These are phyloP conservation scores for Neoitamus cyanurus DNA, from an alignment of 2,888 invertebrate genomes.

Conservation along the genomic window DNA sequence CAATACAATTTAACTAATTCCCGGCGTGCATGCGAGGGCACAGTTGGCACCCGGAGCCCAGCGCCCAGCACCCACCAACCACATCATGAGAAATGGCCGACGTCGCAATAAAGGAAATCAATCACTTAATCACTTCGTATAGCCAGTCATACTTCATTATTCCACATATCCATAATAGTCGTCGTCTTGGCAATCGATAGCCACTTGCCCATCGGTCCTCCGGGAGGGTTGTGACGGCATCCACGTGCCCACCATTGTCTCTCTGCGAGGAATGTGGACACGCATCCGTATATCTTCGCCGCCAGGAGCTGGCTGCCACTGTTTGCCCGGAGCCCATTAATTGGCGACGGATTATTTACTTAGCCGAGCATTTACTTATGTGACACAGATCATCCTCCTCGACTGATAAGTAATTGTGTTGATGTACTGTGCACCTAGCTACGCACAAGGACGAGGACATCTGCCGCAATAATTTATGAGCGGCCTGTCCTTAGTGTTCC, in stretches of 20 bases:
- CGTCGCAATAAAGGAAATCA: conserved; percentile 13
- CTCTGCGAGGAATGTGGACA: conserved; percentile 6
- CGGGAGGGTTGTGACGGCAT: neutral
- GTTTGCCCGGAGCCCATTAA: conserved; percentile 27
- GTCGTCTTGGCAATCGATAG: conserved; percentile 15
- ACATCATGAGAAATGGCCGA: neutral
- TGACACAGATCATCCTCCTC: conserved; percentile 37
- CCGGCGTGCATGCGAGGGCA: neutral
- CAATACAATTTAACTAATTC: conserved; percentile 44
- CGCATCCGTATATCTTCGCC: conserved; percentile 10
- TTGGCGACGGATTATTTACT: conserved; percentile 43
- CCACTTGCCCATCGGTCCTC: neutral
- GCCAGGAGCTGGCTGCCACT: conserved; percentile 19
- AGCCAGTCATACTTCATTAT: conserved; percentile 7
- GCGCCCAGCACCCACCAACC: neutral
- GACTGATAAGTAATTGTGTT: conserved; percentile 41
- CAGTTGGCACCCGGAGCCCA: neutral
- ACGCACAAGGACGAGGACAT: neutral
- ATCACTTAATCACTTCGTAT: conserved; percentile 36
- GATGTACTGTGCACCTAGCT: conserved; percentile 6
- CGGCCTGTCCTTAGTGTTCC: conserved; percentile 18
- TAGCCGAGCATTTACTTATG: conserved; percentile 34
- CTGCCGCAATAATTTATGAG: conserved; percentile 21
- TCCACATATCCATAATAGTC: neutral
- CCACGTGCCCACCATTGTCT: neutral